Conservation (phyloP, 2,113 vertebrate genomes). For the Oryzias curvinotus region DNA sequence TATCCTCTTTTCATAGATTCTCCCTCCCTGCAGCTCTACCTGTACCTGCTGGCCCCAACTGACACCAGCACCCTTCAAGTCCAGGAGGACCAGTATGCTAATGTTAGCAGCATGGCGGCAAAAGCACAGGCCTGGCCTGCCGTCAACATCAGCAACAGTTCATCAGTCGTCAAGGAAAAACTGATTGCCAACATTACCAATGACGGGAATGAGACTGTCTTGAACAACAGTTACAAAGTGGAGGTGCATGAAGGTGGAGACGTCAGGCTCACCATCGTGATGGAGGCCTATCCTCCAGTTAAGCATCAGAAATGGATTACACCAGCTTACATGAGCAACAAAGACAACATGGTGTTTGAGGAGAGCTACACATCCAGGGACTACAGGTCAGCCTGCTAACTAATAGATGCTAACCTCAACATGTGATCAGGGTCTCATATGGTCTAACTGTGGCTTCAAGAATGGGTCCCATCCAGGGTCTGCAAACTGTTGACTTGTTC, state of each 20-base stretch:
- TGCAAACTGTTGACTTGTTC: too few species aligned
- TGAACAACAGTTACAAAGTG: constrained; percentile 44
- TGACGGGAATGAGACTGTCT: background rate
- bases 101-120: background rate
- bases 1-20: constrained; percentile 70
- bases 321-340: constrained; percentile 5
- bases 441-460: too few species aligned
- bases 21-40: constrained; percentile 78
- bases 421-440: too few species aligned
- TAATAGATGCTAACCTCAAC: background rate
- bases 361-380: constrained; percentile 12
- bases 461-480: too few species aligned
- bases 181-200: constrained; percentile 9
- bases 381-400: constrained; percentile 55
- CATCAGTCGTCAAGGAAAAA: background rate
- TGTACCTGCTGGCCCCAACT: constrained; percentile 51
- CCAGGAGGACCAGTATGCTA: background rate
- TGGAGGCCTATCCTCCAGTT: constrained; percentile 84
- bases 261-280: constrained; percentile 71
- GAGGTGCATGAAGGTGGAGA: constrained; percentile 70
- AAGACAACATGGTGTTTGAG: constrained; percentile 15
- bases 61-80: background rate
- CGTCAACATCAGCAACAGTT: background rate
- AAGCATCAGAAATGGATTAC: constrained; percentile 69
- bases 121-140: background rate